Percentiles rank a stretch among this genome's conserved stretches.
phyloP scores from a whole-genome alignment of 2,888 invertebrate species.

The Drepana falcataria region DNA sequence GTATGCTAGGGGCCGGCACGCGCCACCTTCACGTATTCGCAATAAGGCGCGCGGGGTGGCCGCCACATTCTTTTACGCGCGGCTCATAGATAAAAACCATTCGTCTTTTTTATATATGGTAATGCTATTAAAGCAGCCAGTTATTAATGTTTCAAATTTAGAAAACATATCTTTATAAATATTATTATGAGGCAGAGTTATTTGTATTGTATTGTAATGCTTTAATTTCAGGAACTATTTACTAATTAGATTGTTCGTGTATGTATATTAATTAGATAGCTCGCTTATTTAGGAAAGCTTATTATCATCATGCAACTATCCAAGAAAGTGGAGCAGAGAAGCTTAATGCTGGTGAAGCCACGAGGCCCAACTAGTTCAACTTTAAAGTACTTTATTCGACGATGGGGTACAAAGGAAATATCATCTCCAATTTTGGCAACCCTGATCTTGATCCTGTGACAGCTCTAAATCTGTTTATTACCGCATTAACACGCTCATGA shows the following conservation, averaged over 20 bases:
- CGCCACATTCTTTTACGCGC: conserved; percentile 59
- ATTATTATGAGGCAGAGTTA: no score
- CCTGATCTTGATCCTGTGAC: neutral
- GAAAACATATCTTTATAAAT: neutral
- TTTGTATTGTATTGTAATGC: no score
- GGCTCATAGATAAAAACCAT: conserved; percentile 35
- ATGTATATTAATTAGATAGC: neutral
- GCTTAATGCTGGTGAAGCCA: no score
- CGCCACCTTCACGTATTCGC: conserved; percentile 57
- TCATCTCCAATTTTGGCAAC: no score
- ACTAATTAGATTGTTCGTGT: no score
- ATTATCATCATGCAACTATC: no score
- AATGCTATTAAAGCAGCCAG: conserved; percentile 10
- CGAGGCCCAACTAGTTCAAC: no score
- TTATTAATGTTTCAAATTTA: conserved; percentile 3
- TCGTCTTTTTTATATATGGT: conserved; percentile 16
- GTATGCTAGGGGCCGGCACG: conserved; percentile 49
- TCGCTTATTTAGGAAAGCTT: neutral
- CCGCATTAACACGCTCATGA: conserved; percentile 16
- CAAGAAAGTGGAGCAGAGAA: no score
- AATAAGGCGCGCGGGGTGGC: conserved; percentile 62
- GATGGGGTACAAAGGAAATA: no score
- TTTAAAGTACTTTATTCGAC: no score
- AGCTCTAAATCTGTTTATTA: conserved; percentile 2
- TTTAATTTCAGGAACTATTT: no score